phyloP scores from a whole-genome alignment of 2,113 vertebrate genomes.

The Numida meleagris region DNA sequence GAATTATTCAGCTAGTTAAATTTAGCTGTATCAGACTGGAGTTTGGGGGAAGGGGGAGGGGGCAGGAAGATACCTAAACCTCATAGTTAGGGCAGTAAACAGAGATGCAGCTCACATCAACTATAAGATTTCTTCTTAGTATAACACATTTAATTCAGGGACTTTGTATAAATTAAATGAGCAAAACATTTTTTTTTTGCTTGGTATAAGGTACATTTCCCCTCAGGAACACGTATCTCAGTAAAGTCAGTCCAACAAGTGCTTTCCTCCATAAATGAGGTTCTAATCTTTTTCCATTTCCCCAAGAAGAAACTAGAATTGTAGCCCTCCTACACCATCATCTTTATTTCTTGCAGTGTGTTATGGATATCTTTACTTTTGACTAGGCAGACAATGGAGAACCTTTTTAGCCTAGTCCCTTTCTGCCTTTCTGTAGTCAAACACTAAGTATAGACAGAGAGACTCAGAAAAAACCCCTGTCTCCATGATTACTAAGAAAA shows the following conservation, averaged over 20 bases:
- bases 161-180: neutral
- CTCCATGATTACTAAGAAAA: neutral
- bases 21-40: neutral
- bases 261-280: neutral
- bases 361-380: neutral
- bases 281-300: neutral
- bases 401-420: neutral
- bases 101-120: neutral
- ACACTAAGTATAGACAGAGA: neutral
- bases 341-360: neutral
- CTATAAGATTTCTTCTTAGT: neutral
- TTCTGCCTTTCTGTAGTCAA: neutral
- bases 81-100: neutral
- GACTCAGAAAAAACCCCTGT: neutral
- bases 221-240: neutral
- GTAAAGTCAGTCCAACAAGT: neutral
- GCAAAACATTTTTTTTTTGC: neutral
- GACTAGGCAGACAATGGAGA: neutral
- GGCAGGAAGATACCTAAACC: neutral
- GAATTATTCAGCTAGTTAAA: slow-evolving; percentile 15
- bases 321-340: neutral
- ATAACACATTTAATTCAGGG: neutral
- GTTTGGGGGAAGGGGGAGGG: neutral
- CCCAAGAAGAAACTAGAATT: neutral
- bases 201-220: neutral